Base-by-base conservation (phyloP, 2,888 invertebrate species). In the Ophonus ardosiacus region DNA sequence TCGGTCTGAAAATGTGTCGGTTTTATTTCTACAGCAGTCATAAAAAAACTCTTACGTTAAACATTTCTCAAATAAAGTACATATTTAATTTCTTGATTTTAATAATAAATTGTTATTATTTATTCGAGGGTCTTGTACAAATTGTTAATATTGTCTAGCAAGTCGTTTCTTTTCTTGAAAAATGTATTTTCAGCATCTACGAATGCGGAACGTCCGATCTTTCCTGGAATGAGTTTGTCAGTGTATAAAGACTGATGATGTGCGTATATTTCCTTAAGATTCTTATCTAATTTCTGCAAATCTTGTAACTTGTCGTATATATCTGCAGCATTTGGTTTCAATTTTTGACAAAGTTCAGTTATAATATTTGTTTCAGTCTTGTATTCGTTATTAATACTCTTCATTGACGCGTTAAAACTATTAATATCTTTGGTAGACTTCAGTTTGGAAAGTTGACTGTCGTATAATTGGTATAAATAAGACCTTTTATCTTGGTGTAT, bases 171-270 rank as follows among this genome's bases (percentile, higher is more conserved):
- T 43, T 84, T 84, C 78, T 84, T 84, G n/a, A 78, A 84, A 51
- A 84, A 84, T 43, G 63, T 76, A 63, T 84, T 84, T 65, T 84
- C 84, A 51, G 84, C 84, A 63, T 84, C 84, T 10, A 84, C 84
- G 40, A 84, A 84, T 17, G 84, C 84, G 2, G 84, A 84, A 13
- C 84, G 61, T n/a, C 84, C 84, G 24, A 84, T 84, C 51, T 84
- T 84, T 3, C 76, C 84, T 17, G 84, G 78, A 21, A 84, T 84
- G 2, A 84, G 74, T 78, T 84, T 84, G n/a, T 84, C 84, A 7
- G 76, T 76, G 17, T 84, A 84, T 21, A 84, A 40, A 18, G 84
- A 76, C 21, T 84, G 84, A 18, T 84, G 84, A 40, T 84, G 84
- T 31, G 78, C 74, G 40, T 84, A 84, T 17, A 84, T 21, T 24